Evolutionary conservation across 2,888 invertebrate genomes (phyloP), one percentile per base, ranked within the genome.

Genomic region (Nymphalis polychloros): DNA sequence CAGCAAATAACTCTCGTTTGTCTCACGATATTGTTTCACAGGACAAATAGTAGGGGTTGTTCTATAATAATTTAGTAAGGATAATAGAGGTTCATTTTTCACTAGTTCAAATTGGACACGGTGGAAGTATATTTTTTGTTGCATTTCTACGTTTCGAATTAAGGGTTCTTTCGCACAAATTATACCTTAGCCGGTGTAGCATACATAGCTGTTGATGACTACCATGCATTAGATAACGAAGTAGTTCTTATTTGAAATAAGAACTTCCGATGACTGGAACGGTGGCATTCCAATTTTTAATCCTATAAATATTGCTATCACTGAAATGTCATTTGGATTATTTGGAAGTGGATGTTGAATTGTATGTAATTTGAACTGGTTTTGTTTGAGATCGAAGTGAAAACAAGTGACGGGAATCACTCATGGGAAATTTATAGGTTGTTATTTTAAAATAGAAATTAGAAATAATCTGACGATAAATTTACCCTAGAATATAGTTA

Each of bases 31-130:
- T 47, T 46, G 35, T 47, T n/a, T 46, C n/a, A 46, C 17, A 20
- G 68, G 59, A 71, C 69, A 60, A 19, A 64, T 73, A 63, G 75
- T 81, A 78, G 70, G 77, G 77, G 70, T 66, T 63, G 69, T 77
- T 73, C 77, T 75, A 84, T 80, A 85, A 87, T 87, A 87, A 84
- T 84, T 82, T 83, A 79, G 80, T 82, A 81, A 82, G 83, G 81
- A 84, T 88, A 89, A 89, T 88, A 85, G 81, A 81, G 85, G 86
- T 87, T 84, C 88, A 89, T 89, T 89, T 89, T 89, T 88, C 88
- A 89, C 88, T 84, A 84, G 83, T 83, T 82, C 84, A 83, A 85
- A 89, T 90, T 88, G 85, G 88, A 85, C 81, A 84, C 84, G 89
- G 84, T 82, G 84, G n/a, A 10, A 82, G 61, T 23, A 64, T 72